A percentile compares a stretch with the other conserved stretches of the same genome.
Evolutionary conservation across 2,797 vertebrate species (phyloP).

Genomic region (Dipus sagitta): DNA sequence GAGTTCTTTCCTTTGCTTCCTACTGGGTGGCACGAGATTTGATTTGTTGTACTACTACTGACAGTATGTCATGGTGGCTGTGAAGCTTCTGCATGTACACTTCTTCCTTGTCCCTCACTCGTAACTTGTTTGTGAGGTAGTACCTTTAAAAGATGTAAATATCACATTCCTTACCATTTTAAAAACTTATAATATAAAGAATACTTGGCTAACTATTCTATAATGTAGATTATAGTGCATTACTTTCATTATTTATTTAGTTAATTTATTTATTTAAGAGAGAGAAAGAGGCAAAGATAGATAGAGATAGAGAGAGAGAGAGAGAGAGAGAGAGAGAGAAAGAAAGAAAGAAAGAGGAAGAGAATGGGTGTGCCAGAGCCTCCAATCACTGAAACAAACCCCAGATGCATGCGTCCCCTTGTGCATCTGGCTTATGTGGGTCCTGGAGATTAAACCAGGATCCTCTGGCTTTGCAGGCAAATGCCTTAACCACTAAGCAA

Average conservation of each 20-base stretch:
- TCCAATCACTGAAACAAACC: too few relatives aligned
- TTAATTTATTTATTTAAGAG: too few relatives aligned
- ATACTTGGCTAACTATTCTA: background rate
- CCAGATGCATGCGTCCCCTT: too few relatives aligned
- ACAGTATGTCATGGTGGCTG: background rate
- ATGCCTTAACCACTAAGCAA: too few relatives aligned
- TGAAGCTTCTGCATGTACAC: background rate
- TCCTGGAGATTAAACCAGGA: too few relatives aligned
- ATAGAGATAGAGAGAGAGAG: too few relatives aligned
- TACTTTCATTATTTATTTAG: background rate
- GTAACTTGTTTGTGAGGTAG: background rate
- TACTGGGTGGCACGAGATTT: background rate
- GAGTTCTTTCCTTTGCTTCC: background rate
- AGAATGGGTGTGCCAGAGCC: too few relatives aligned
- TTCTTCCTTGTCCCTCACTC: background rate
- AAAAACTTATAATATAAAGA: background rate
- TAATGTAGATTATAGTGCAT: background rate
- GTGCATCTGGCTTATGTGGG: too few relatives aligned
- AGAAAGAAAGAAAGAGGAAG: too few relatives aligned
- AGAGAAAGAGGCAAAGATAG: too few relatives aligned
- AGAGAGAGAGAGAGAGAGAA: too few relatives aligned
- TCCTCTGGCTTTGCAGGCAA: too few relatives aligned
- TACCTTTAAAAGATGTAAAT: constrained; percentile 25
- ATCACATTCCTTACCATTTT: constrained; percentile 12
- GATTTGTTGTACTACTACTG: background rate